Base-by-base conservation (phyloP, 2,797 vertebrate species). In the Sebastes umbrosus region DNA sequence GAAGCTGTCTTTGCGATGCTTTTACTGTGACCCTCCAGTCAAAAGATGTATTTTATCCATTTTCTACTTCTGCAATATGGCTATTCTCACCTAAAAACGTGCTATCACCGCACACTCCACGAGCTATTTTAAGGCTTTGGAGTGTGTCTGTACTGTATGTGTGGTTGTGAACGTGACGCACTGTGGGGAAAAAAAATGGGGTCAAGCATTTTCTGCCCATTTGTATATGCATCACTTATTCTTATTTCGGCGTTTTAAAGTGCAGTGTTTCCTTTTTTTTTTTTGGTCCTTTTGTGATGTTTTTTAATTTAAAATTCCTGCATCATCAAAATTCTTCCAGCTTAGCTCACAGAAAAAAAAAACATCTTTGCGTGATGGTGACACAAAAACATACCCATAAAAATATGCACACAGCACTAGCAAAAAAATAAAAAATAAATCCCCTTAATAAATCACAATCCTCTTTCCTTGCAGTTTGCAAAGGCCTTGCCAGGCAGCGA, bases 141-240 rank as follows among this genome's bases (percentile, higher is more conserved):
- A 70, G 75, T 39, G 25, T 39, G 36, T 3, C 39, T 43, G 39
- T 70, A 54, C 72, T 36, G 39, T 62, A 62, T 8, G 32, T 72
- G 59, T 60, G 50, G 25, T 31, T 65, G 64, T 77, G 68, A 84
- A 72, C 55, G n/a, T 81, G 55, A 87, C 77, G 71, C 73, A 71
- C 39, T 20, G 16, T 9, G 50, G 18, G 20, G 24, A 3, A 10
- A 14, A 8, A 29, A 75, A 80, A 65, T 43, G 75, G 79, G 85
- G 73, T 84, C 87, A 82, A 69, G 62, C 25, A 2, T 73, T 60
- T 76, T 75, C 69, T 58, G 25, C 6, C 60, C 18, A 10, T 79
- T 66, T 50, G 5, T 57, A 13, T 69, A 32, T 73, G 64, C 65
- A 89, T 91, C 29, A 88, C 87, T 90, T 82, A 89, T 82, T 81